phyloP scores from a whole-genome alignment of 2,888 invertebrate genomes.

The Corbicula japonica region DNA sequence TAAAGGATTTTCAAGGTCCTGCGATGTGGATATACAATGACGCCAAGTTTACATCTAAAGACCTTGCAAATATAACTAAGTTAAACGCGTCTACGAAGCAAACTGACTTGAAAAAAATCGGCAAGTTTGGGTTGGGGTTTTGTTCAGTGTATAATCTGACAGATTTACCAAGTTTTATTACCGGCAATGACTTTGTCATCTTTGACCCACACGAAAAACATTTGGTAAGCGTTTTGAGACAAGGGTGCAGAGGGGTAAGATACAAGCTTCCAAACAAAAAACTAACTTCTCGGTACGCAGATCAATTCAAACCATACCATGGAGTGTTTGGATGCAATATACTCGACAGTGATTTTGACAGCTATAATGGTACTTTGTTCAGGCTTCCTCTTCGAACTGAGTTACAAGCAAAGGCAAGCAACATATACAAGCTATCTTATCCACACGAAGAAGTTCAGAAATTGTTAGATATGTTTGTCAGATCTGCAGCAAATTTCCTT shows the following conservation, averaged over 20 bases:
- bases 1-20: conserved; percentile 83
- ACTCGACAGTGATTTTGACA: neutral
- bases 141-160: conserved; percentile 84
- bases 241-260: conserved; percentile 35
- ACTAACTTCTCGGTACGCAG: conserved; percentile 66
- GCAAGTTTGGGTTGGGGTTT: conserved; percentile 84
- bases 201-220: conserved; percentile 84
- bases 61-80: conserved; percentile 83
- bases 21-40: conserved; percentile 85
- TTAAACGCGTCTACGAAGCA: conserved; percentile 82
- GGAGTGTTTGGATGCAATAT: conserved; percentile 63
- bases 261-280: conserved; percentile 44
- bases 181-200: conserved; percentile 80
- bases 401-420: conserved; percentile 77
- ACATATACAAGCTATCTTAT: conserved; percentile 77
- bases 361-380: conserved; percentile 80
- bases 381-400: conserved; percentile 82
- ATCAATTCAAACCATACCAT: conserved; percentile 82
- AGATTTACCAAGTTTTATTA: conserved; percentile 84
- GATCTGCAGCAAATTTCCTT: conserved; percentile 77
- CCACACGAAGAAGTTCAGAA: conserved; percentile 70
- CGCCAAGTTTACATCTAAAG: conserved; percentile 79
- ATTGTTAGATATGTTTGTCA: conserved; percentile 74
- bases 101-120: conserved; percentile 80
- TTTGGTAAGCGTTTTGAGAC: conserved; percentile 71